phyloP scores from a whole-genome alignment of 2,888 invertebrate genomes.

The Drosophila nigricruria region DNA sequence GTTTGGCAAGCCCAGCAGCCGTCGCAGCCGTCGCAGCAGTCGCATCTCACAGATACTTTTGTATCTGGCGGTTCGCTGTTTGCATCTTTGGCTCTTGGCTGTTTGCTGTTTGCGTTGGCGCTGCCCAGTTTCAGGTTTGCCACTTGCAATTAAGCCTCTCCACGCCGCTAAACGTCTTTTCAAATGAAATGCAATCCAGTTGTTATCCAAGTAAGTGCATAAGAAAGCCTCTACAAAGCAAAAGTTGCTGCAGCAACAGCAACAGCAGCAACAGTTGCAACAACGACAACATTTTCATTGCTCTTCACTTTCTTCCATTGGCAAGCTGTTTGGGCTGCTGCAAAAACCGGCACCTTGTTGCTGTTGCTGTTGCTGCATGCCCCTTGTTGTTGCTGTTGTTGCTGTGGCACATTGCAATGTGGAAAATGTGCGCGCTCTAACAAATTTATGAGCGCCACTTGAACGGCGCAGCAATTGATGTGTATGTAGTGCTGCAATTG shows the following conservation, averaged over 20 bases:
- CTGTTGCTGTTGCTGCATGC: conserved; percentile 3
- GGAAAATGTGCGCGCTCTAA: conserved; percentile 72
- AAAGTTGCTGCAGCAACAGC: conserved; percentile 38
- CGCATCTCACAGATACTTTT: conserved; percentile 31
- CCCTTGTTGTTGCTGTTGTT: background rate
- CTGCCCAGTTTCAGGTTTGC: conserved; percentile 49
- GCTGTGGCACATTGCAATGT: conserved; percentile 64
- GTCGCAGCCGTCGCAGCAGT: conserved; percentile 17
- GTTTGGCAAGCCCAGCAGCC: conserved; percentile 72
- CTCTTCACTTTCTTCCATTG: conserved; percentile 74
- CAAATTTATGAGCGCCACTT: conserved; percentile 76
- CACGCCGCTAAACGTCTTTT: conserved; percentile 70
- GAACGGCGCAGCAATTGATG: conserved; percentile 44
- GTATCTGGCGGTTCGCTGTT: background rate
- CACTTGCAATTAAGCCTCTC: conserved; percentile 64
- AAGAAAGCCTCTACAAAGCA: conserved; percentile 57
- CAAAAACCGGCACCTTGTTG: conserved; percentile 49
- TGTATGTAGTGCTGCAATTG: conserved; percentile 41
- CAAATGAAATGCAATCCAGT: conserved; percentile 76
- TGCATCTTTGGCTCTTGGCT: conserved; percentile 13
- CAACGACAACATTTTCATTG: conserved; percentile 63
- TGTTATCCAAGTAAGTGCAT: conserved; percentile 66
- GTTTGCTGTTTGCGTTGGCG: conserved; percentile 34
- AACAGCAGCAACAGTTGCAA: conserved; percentile 21
- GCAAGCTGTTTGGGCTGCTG: conserved; percentile 29